Evolutionary conservation across 2,113 vertebrate species (phyloP).

Genomic region (Smithornis capensis): DNA sequence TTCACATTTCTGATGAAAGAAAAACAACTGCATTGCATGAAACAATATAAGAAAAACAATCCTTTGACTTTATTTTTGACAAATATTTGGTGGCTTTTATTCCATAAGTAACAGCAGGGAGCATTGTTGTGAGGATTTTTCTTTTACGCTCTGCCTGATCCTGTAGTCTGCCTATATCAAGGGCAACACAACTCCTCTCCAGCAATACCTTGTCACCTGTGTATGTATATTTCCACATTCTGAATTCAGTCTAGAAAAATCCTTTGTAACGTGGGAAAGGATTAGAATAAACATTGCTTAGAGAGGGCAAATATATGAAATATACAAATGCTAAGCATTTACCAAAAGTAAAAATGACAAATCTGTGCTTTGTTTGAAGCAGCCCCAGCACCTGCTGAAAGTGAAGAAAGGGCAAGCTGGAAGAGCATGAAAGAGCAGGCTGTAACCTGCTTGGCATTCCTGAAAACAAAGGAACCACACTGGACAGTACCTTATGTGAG

Average conservation of each 20-base stretch:
- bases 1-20: background rate
- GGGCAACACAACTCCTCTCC: background rate
- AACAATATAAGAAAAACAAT: background rate
- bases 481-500: background rate
- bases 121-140: background rate
- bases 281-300: background rate
- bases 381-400: background rate
- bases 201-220: background rate
- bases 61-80: background rate
- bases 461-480: background rate
- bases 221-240: background rate
- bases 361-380: background rate
- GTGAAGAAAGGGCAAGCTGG: background rate
- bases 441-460: background rate
- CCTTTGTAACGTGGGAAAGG: background rate
- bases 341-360: background rate
- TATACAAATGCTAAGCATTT: background rate
- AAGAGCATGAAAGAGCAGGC: background rate
- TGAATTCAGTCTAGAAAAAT: conserved; percentile 6
- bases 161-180: background rate
- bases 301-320: background rate
- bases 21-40: background rate
- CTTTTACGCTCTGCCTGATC: background rate
- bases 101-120: background rate
- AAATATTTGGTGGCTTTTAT: background rate